Evolutionary conservation across 2,888 invertebrate species (phyloP), one percentile per base, ranked within the genome.

Genomic region (Drosophila prolongata): DNA sequence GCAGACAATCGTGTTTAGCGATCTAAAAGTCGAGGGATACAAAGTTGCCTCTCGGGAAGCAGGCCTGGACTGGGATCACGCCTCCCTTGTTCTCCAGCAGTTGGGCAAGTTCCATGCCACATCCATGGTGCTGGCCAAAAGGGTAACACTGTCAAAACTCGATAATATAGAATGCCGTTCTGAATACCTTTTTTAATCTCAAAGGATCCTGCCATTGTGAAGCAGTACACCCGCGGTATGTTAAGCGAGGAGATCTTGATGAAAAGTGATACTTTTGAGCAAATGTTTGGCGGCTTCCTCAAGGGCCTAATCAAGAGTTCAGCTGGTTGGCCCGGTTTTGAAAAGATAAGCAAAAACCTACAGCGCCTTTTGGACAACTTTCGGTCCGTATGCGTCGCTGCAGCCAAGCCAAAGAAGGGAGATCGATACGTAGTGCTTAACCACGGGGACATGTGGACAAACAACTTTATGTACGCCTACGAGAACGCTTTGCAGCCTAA

Each of bases 41-140:
- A 89, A 90, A 11, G 93, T 94, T 90, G 93, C 93, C 0, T 92
- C 93, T 50, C 92, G 94, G n/a, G 92, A 93, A 56, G 67, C 88
- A 35, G 94, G 94, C 2, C 90, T 94, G 35, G 94, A 94, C 85
- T 90, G 93, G 73, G 85, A 90, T 1, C 94, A 94, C 77, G 92
- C 92, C 64, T 81, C 91, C 37, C 66, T 93, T 50, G 93, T 94
- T 1, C 79, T 94, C 4, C 91, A 92, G 58, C 93, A 93, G 75
- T 86, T 94, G 74, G 94, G 93, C 0, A 92, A 91, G 64, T 92
- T 94, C 74, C 94, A 94, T 77, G 94, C 93, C 1, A 91, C 93
- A 13, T 94, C 94, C 0, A 92, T 94, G 60, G 92, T 93, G 34
- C 78, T 94, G 53, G 92, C 91, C 57, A 93, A 93, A 78, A 93